Conservation (phyloP, 2,113 vertebrate species). For the Amphiprion ocellaris region DNA sequence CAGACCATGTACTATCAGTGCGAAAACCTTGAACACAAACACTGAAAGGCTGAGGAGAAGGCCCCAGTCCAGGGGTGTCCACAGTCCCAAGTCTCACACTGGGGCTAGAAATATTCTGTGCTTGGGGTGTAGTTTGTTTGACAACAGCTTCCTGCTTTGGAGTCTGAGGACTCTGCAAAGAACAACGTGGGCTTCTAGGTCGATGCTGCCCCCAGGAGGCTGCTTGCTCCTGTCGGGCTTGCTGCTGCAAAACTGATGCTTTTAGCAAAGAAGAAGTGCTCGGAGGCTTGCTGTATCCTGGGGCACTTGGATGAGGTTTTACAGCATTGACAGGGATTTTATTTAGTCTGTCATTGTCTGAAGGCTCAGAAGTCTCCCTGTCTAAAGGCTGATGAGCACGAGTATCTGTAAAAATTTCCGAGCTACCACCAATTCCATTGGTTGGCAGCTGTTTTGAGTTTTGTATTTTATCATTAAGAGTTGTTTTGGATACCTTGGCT, state of each 20-base stretch:
- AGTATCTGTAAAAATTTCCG: conserved; percentile 86
- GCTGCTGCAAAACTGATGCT: conserved; percentile 88
- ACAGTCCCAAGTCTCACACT: conserved; percentile 78
- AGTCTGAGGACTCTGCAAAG: conserved; percentile 86
- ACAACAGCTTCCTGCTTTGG: conserved; percentile 83
- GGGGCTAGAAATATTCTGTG: conserved; percentile 78
- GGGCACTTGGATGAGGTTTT: conserved; percentile 90
- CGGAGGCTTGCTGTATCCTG: conserved; percentile 85
- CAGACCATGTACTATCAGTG: conserved; percentile 71
- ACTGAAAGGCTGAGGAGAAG: conserved; percentile 80
- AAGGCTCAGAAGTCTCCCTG: conserved; percentile 80
- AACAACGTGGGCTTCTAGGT: conserved; percentile 84
- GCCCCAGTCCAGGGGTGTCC: conserved; percentile 79
- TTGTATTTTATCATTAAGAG: conserved; percentile 83
- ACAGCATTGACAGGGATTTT: conserved; percentile 91
- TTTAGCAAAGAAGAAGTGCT: conserved; percentile 88
- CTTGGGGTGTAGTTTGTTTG: conserved; percentile 86
- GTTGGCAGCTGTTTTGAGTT: conserved; percentile 85
- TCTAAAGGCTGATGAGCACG: conserved; percentile 73
- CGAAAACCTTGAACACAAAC: conserved; percentile 80
- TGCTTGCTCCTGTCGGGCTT: conserved; percentile 85
- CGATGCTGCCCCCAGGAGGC: conserved; percentile 78
- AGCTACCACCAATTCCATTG: conserved; percentile 86
- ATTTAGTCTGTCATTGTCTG: conserved; percentile 85
- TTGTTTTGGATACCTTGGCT: conserved; percentile 86